phyloP scores from a whole-genome alignment of 2,888 invertebrate species.

The Cheilosia vulpina region DNA sequence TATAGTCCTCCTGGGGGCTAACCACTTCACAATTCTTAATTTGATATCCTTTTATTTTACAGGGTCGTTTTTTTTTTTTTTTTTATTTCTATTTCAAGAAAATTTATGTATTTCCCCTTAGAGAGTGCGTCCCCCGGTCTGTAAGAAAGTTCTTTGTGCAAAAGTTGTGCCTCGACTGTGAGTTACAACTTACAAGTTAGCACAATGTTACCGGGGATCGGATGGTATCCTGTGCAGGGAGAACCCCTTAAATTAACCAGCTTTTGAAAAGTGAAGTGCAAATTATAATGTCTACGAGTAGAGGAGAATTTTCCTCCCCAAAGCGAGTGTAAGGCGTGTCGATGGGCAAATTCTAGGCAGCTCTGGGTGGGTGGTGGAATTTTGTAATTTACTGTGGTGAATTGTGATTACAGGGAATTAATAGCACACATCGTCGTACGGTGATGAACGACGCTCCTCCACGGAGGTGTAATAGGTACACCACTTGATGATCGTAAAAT shows the following conservation, averaged over 20 bases:
- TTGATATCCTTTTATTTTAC: conserved; percentile 46
- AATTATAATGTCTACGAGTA: conserved; percentile 67
- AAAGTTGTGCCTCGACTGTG: conserved; percentile 20
- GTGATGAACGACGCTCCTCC: conserved; percentile 34
- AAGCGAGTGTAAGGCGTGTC: conserved; percentile 47
- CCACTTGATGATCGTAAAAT: conserved; percentile 62
- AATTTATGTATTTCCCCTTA: conserved; percentile 41
- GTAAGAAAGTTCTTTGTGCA: conserved; percentile 32
- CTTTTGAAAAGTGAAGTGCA: conserved; percentile 73
- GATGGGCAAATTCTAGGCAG: conserved; percentile 18
- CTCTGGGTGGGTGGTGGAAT: conserved; percentile 31
- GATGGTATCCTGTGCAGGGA: conserved; percentile 44
- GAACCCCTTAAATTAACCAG: conserved; percentile 71
- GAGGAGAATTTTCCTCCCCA: conserved; percentile 1
- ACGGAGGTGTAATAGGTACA: conserved; percentile 33
- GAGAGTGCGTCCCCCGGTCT: conserved; percentile 7
- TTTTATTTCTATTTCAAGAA: conserved; percentile 37
- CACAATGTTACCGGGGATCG: conserved; percentile 42
- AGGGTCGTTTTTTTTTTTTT: conserved; percentile 30
- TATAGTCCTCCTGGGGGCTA: conserved; percentile 20
- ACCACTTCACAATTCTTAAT: conserved; percentile 70
- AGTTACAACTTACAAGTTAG: conserved; percentile 49
- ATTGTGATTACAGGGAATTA: conserved; percentile 73
- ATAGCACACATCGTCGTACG: conserved; percentile 25
- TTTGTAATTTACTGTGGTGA: conserved; percentile 66